Base-by-base conservation (phyloP, 2,113 vertebrate species). In the Anas platyrhynchos region DNA sequence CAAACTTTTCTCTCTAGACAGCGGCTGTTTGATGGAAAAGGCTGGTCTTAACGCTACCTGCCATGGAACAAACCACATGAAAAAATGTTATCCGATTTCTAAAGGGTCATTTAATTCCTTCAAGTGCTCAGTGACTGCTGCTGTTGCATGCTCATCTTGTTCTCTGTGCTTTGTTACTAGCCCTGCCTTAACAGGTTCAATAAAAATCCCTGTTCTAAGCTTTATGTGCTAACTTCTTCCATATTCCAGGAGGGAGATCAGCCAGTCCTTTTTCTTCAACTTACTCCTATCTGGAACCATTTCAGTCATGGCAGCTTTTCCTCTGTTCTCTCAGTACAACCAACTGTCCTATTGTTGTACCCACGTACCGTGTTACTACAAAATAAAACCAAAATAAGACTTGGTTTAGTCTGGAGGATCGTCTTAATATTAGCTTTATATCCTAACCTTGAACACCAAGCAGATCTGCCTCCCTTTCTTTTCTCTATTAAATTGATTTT, bases 131-230 rank as follows among this genome's bases (percentile, higher is more conserved):
- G 25, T 34, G 43, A 15, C 43, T n/a, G 55, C 21, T 4, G 41
- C 10, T 89, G 77, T 52, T 94, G 88, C 87, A 76, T 1, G 3
- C 71, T 91, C 80, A 93, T 88, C 86, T 93, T 63, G 73, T 74
- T 92, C 88, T 93, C 90, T 83, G 36, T 83, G 38, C 77, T 95
- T 86, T 81, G 67, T 88, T 74, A 55, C 76, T 54, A 83, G 44
- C 6, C 80, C 88, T 88, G 83, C 93, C 56, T 86, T 88, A 86
- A 90, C 54, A 90, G 73, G 92, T 63, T 83, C 50, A 62, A 63
- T 59, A 55, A 86, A 93, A 97, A 52, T 46, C 83, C 73, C 79
- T 71, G 55, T 48, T 90, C 88, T 17, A 83, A 83, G 80, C 65
- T 71, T 81, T 50, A 66, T 20, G 22, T 59, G 36, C 86, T 36